Conservation (phyloP, 1,140 invertebrate genomes). For the Maniola jurtina region DNA sequence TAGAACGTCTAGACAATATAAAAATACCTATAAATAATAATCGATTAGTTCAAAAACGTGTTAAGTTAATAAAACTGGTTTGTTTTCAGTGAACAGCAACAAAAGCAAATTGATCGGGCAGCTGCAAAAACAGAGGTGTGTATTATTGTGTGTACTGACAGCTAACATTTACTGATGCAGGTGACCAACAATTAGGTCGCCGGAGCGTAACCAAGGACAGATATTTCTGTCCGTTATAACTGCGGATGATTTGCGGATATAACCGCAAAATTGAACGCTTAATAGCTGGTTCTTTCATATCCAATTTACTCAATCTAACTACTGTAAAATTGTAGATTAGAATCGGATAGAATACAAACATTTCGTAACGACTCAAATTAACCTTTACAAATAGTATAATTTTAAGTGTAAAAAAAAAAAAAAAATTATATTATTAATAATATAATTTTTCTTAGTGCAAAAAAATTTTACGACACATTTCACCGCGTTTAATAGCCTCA, state of each 20-base stretch:
- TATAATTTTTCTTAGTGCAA: too few relatives aligned
- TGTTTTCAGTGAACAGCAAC: slow-evolving; percentile 61
- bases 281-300: not conserved
- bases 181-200: slow-evolving; percentile 56
- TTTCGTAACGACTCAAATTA: too few relatives aligned
- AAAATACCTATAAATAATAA: too few relatives aligned
- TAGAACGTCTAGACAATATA: too few relatives aligned
- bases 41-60: too few relatives aligned
- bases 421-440: too few relatives aligned
- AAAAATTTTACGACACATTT: too few relatives aligned
- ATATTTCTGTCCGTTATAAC: slow-evolving; percentile 53
- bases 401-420: too few relatives aligned
- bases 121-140: slow-evolving; percentile 66
- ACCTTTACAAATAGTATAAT: too few relatives aligned
- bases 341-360: too few relatives aligned
- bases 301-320: not conserved
- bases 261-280: slow-evolving; percentile 21
- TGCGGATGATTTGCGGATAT: slow-evolving; percentile 43
- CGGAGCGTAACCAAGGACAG: slow-evolving; percentile 66
- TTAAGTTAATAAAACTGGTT: not conserved
- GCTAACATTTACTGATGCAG: slow-evolving; percentile 45
- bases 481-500: too few relatives aligned
- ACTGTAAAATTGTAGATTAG: too few relatives aligned
- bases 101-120: slow-evolving; percentile 54
- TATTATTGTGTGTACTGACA: slow-evolving; percentile 45